Base-by-base conservation (phyloP, 1,140 invertebrate species). In the Atta texana region DNA sequence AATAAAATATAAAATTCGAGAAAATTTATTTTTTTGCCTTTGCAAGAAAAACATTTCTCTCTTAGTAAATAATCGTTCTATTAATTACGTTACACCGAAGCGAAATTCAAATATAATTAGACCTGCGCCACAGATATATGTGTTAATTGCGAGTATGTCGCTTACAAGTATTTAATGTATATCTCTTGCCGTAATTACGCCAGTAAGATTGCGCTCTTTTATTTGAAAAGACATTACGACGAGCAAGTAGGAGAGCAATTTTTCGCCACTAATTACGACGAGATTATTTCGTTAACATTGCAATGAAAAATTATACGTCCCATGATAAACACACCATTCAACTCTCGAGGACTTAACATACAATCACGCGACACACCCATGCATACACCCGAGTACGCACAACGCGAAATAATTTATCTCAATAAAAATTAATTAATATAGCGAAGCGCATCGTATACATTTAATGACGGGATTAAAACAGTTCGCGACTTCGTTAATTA, bases 321-420 rank as follows among this genome's bases (percentile, higher is more conserved):
- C 68, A 28, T 77, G 63, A 68, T 76, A 86, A 86, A 74, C 81
- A 21, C 28, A 12, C 85, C 10, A 63, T 66, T 71, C 66, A 61
- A 69, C 75, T 66, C 71, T 66, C 75, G 59, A 3, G 18, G 28
- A 28, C 31, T 90, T 90, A 88, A 78, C 80, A 90, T 90, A 90
- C 89, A 90, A 90, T 88, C 66, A 64, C 55, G 18, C 34, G 68
- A 7, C 39, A 59, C 69, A 51, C 55, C 55, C 68, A 61, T 68
- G 49, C 3, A 31, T 2, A 31, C 31, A 31, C 31, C n/a, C 78
- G 34, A 5, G n/a, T 18, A n/a, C 18, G 0, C 31, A 6, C 31
- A 18, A 49, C 34, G 24, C 21, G 49, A 34, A 39, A n/a, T 49
- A 74, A 84, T 84, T 61, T 75, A 74, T 61, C 59, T 84, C 69